Percentiles rank a stretch among this genome's conserved stretches.
phyloP scores from a whole-genome alignment of 2,888 invertebrate species.

The Lacanobia wlatinum region DNA sequence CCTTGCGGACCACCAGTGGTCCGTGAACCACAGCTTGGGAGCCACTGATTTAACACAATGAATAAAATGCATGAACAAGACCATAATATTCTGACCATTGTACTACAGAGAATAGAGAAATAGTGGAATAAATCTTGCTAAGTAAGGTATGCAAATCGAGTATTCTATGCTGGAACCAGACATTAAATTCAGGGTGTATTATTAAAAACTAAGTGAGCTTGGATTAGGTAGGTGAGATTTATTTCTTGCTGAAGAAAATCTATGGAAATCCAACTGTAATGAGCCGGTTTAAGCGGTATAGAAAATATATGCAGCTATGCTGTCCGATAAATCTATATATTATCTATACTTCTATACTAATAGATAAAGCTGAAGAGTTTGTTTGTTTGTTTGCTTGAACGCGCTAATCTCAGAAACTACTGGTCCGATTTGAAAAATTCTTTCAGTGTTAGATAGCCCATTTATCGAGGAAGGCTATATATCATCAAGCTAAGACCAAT shows the following conservation, averaged over 20 bases:
- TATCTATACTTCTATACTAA: no score
- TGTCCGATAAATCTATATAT: no score
- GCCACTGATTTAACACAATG: background rate
- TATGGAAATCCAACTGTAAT: background rate
- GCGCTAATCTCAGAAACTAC: no score
- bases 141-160: slow-evolving; percentile 59
- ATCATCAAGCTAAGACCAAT: no score
- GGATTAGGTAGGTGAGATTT: background rate
- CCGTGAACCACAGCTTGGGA: no score
- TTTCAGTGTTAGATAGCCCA: no score
- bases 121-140: slow-evolving; percentile 49
- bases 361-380: no score
- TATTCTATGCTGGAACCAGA: slow-evolving; percentile 7
- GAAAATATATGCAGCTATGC: no score
- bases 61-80: slow-evolving; percentile 27
- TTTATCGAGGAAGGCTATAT: no score
- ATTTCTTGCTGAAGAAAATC: background rate
- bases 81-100: slow-evolving; percentile 29
- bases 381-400: no score
- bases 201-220: slow-evolving; percentile 18
- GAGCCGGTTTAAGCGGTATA: background rate
- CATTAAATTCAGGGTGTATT: slow-evolving; percentile 13
- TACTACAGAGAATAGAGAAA: slow-evolving; percentile 40
- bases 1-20: no score
- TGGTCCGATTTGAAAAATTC: no score